phyloP scores from a whole-genome alignment of 30 jellyfish, hydroid and myxozoan genomes.

The Hydractinia echinata region DNA sequence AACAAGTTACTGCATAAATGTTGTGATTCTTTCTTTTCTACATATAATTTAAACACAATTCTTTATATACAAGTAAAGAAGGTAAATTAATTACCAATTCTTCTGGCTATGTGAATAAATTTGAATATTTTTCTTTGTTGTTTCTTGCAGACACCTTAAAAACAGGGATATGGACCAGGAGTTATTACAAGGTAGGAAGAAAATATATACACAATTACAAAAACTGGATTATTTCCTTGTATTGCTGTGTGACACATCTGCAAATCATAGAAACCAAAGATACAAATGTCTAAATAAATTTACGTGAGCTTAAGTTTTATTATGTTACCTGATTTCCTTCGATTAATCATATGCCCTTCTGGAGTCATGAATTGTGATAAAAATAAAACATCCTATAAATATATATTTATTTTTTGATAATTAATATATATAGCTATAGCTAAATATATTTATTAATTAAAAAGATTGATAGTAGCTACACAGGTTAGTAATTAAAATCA shows the following conservation, averaged over 20 bases:
- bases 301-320: not conserved
- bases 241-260: no score
- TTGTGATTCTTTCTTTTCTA: no score
- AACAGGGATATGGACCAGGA: no score
- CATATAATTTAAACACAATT: not conserved
- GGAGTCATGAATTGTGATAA: constrained; percentile 71
- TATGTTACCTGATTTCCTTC: constrained; percentile 43
- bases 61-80: not conserved
- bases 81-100: constrained; percentile 48
- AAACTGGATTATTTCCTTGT: no score
- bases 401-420: not conserved
- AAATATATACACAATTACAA: no score
- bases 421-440: no score
- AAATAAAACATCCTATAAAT: constrained; percentile 69
- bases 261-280: no score
- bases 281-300: no score
- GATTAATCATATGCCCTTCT: constrained; percentile 72
- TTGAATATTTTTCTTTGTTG: constrained; percentile 59
- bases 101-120: constrained; percentile 61
- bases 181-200: no score
- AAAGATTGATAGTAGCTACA: not conserved
- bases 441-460: no score
- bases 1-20: not conserved
- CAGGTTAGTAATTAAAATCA: not conserved
- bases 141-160: constrained; percentile 77